Percentiles rank a stretch among this genome's conserved stretches.
Conservation (phyloP, 2,797 vertebrate genomes). For the Astyanax mexicanus region DNA sequence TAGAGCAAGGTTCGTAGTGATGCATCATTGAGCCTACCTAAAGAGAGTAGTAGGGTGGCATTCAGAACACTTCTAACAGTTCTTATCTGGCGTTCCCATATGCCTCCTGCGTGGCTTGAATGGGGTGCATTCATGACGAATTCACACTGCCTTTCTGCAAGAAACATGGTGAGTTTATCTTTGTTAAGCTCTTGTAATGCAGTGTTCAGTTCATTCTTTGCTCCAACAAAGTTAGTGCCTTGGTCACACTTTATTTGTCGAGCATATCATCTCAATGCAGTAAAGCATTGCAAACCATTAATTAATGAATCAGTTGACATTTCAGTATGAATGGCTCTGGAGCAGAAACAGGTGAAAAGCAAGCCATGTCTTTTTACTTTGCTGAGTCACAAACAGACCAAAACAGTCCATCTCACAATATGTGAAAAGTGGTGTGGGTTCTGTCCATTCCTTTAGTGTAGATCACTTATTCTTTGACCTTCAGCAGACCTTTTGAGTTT, state of each 20-base stretch:
- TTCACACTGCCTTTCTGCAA: background rate
- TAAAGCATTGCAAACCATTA: conserved; percentile 34
- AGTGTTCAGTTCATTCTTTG: background rate
- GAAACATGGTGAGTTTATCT: background rate
- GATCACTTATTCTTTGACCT: conserved; percentile 36
- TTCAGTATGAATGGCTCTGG: conserved; percentile 33
- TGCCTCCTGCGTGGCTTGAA: no score
- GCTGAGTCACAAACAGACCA: conserved; percentile 34
- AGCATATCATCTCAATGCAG: conserved; percentile 17
- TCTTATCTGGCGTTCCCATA: no score
- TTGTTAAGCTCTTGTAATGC: background rate
- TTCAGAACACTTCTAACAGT: no score
- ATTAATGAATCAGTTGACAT: conserved; percentile 45
- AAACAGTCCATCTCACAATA: conserved; percentile 43
- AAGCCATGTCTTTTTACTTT: conserved; percentile 46
- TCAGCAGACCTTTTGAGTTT: conserved; percentile 25
- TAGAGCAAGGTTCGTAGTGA: no score
- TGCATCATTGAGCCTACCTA: no score
- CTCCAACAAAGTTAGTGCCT: background rate
- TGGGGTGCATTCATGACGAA: background rate
- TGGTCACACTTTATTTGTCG: no score
- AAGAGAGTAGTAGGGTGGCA: no score
- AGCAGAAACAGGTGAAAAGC: no score
- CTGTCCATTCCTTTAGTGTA: conserved; percentile 23
- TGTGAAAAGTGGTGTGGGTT: conserved; percentile 32